phyloP scores from a whole-genome alignment of 2,888 invertebrate genomes.

The Brachyptera putata region DNA sequence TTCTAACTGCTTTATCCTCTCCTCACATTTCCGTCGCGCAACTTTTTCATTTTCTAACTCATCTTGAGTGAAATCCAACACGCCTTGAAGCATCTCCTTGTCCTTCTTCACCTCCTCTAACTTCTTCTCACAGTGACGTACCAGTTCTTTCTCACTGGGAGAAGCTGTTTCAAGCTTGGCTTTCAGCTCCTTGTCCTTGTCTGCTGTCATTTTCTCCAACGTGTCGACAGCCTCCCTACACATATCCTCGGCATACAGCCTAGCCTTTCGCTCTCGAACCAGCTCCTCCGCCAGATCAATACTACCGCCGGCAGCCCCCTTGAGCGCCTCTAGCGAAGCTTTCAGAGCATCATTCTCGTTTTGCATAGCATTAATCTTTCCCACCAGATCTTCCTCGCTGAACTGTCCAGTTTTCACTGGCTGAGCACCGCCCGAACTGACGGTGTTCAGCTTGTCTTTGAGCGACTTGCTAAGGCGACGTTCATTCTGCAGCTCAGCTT shows the following conservation, averaged over 20 bases:
- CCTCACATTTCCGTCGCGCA: background rate
- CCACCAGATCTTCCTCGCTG: no score
- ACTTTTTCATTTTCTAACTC: constrained; percentile 6
- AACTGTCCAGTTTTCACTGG: no score
- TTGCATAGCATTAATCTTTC: background rate
- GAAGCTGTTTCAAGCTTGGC: no score
- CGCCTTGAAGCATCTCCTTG: background rate
- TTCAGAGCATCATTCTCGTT: background rate
- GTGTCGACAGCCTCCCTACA: background rate
- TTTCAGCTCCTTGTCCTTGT: no score
- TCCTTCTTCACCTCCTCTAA: background rate
- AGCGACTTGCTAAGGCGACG: no score
- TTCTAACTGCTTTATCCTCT: background rate
- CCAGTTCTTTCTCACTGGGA: background rate
- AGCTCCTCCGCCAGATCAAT: background rate
- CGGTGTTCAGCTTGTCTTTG: no score
- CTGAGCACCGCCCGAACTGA: no score
- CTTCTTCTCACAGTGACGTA: background rate
- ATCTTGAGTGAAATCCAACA: background rate
- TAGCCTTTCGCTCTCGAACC: background rate
- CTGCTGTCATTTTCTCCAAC: background rate
- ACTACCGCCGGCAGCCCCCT: background rate
- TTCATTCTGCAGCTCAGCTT: background rate
- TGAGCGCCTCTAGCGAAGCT: background rate
- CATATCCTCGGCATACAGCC: background rate